Percentiles rank a stretch among this genome's conserved stretches.
These are phyloP conservation scores for Aleiodes testaceus DNA, from an alignment of 2,888 invertebrate genomes.

Conservation along the genomic window DNA sequence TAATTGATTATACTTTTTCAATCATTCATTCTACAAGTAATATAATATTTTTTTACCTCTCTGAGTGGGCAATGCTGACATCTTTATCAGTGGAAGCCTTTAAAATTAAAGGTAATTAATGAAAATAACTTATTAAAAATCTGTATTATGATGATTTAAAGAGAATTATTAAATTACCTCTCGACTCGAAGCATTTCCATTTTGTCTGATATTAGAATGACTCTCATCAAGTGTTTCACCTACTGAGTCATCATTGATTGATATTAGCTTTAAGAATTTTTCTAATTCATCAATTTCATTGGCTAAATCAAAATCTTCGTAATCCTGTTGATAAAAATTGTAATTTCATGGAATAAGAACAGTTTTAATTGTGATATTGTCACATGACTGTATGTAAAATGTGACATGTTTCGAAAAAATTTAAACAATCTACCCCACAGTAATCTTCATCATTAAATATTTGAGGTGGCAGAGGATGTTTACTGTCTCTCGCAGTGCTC, in stretches of 20 bases:
- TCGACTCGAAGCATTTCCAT: constrained; percentile 71
- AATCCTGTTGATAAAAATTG: constrained; percentile 80
- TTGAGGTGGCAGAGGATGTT: constrained; percentile 93
- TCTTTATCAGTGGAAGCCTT: constrained; percentile 70
- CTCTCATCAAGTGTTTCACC: constrained; percentile 68
- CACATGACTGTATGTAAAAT: not conserved
- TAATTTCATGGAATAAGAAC: too few relatives aligned
- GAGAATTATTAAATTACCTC: too few relatives aligned
- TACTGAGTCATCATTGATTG: constrained; percentile 75
- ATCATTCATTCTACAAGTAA: too few relatives aligned
- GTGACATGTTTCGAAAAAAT: not conserved
- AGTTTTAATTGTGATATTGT: not conserved
- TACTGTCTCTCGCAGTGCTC: constrained; percentile 83
- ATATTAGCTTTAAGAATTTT: constrained; percentile 84
- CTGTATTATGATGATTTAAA: too few relatives aligned
- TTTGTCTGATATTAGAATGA: constrained; percentile 65
- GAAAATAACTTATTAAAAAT: not conserved
- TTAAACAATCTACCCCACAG: constrained; percentile 84
- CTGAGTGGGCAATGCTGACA: constrained; percentile 57
- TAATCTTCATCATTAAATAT: constrained; percentile 94
- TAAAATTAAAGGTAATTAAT: constrained; percentile 44
- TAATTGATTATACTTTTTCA: not conserved
- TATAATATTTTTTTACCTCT: constrained; percentile 58
- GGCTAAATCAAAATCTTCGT: constrained; percentile 92
- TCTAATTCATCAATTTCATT: constrained; percentile 93